These are phyloP conservation scores for Hermaeophaga mercurialis DNA, from an alignment of 2,888 invertebrate genomes.

Conservation along the genomic window DNA sequence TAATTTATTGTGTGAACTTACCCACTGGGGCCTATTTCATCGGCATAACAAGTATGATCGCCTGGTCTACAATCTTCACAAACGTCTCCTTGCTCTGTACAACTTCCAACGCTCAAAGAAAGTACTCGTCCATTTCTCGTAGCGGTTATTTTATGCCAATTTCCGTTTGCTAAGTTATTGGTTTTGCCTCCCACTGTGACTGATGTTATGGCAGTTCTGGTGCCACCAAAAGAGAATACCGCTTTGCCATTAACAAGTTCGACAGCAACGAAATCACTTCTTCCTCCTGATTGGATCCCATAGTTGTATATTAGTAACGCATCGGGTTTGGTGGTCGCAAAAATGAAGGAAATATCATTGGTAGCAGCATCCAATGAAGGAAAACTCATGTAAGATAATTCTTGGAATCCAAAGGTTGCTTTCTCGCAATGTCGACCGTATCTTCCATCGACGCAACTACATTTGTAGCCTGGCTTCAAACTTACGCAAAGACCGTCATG, in stretches of 20 bases:
- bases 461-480: conserved; percentile 85
- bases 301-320: conserved; percentile 91
- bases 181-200: conserved; percentile 70
- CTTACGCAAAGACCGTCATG: conserved; percentile 88
- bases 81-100: conserved; percentile 83
- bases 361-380: conserved; percentile 83
- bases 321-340: conserved; percentile 87
- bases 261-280: conserved; percentile 91
- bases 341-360: conserved; percentile 88
- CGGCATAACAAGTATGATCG: conserved; percentile 80
- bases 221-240: conserved; percentile 88
- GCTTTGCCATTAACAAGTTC: conserved; percentile 85
- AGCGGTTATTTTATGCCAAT: conserved; percentile 91
- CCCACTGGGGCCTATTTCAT: conserved; percentile 88
- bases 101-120: conserved; percentile 80
- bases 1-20: conserved; percentile 58
- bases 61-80: conserved; percentile 87
- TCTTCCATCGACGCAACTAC: conserved; percentile 84
- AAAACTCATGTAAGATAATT: conserved; percentile 89
- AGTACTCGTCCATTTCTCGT: conserved; percentile 88
- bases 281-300: conserved; percentile 83
- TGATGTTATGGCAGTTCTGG: conserved; percentile 85
- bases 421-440: conserved; percentile 92
- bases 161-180: conserved; percentile 78
- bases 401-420: conserved; percentile 86